Base-by-base conservation (phyloP, 2,797 vertebrate genomes). In the Rousettus madagascariensis region DNA sequence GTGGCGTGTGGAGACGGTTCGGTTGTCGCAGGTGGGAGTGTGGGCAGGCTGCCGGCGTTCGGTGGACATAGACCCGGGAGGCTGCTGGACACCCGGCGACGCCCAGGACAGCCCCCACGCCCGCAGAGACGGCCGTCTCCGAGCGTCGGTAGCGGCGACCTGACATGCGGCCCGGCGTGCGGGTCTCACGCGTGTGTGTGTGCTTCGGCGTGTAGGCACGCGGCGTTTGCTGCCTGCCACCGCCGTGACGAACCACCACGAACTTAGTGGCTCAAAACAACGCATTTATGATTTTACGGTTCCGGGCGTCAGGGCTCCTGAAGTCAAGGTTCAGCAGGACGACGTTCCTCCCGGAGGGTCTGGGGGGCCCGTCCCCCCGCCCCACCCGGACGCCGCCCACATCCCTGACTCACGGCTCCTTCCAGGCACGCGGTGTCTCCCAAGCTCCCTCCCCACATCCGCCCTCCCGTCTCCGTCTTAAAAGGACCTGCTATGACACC, bases 151-250 rank as follows among this genome's bases (percentile, higher is more conserved):
- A 6, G 24, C 0, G 24, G 49, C 0, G 57, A 43, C 46, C 24
- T 0, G 28, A 13, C 28, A 0, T 1, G 0, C 1, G n/a, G 55
- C 26, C 0, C 10, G 2, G 6, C 0, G 2, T 8, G 10, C 49
- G 11, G 5, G 7, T 26, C 24, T 36, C 0, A 16, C 41, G 49
- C 12, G 24, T 41, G 33, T 20, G 6, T 10, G 1, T 2, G 1
- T 4, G 46, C 3, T 15, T 57, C 17, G 24, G 4, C 12, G 0
- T 5, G 1, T 0, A 0, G 43, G 36, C 59, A 17, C 7, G 0
- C 10, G 0, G 8, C 30, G 8, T 26, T 61, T 0, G 26, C 20
- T 22, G 69, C 57, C 38, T 28, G 2, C 6, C 2, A 9, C 9
- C 2, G 2, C 17, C 9, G 3, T 8, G 20, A 43, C n/a, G 19